Base-by-base conservation (phyloP, 2,113 vertebrate genomes). In the Herpetotheres cachinnans region DNA sequence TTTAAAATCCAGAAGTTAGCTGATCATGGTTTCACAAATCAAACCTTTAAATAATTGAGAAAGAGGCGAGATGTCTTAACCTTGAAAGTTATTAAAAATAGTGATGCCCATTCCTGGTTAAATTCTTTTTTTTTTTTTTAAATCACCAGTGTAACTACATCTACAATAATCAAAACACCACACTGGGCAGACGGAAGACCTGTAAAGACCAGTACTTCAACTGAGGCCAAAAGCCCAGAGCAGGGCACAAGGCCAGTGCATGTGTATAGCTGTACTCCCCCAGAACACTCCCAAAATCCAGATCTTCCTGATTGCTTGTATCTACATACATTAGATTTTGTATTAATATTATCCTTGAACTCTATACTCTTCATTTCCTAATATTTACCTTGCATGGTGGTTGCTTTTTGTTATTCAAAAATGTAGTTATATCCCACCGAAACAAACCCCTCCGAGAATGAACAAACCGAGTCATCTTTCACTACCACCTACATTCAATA, bases 231-330 rank as follows among this genome's bases (percentile, higher is more conserved):
- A 72, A 91, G 54, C 19, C 21, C 52, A 62, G 18, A 58, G n/a
- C 14, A 61, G 18, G 34, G 12, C 56, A 79, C 6, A 16, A 66
- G 49, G 56, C 24, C 72, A 50, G 14, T 4, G 3, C 8, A 22
- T 1, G 5, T 15, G 20, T 2, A 4, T 5, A 79, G 54, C 26
- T 10, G 19, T 4, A 17, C 12, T 61, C 20, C 7, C 44, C 19
- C 42, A 81, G 44, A 91, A 58, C 6, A 44, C 4, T 20, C 61
- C 34, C 44, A 15, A 67, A 83, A 70, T n/a, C 30, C 18, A 2
- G 4, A 44, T 27, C 34, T 70, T 55, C 25, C 21, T 1, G 0
- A 49, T 2, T 38, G 29, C 29, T 44, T 27, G 0, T 20, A 61
- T 29, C 81, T 70, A 56, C 6, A 78, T 6, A 36, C 36, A 49